Conservation (phyloP, 2,113 vertebrate species). For the Colius striatus region DNA sequence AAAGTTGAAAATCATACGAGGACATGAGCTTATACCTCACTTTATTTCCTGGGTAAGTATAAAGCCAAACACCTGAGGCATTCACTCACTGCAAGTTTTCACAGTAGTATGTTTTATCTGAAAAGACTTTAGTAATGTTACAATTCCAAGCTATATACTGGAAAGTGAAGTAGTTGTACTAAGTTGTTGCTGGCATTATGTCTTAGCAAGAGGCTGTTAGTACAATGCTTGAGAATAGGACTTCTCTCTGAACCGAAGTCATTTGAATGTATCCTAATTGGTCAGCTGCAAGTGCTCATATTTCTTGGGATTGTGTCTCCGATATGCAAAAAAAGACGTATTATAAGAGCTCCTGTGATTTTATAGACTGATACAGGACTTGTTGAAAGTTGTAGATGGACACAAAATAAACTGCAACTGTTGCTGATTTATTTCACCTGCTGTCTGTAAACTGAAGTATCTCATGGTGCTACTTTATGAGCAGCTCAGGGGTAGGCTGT, state of each 20-base stretch:
- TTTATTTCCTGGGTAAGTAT: background rate
- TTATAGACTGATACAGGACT: background rate
- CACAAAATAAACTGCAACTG: background rate
- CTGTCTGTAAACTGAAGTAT: background rate
- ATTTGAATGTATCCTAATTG: background rate
- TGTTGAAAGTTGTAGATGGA: background rate
- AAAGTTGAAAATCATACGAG: background rate
- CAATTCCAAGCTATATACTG: background rate
- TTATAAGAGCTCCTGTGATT: background rate
- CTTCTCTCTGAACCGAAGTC: background rate
- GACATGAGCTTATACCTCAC: background rate
- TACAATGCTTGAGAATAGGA: background rate
- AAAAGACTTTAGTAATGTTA: background rate
- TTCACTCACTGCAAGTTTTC: background rate
- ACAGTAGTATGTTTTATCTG: background rate
- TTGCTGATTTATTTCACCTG: background rate
- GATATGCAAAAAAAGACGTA: background rate
- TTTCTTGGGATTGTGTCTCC: background rate
- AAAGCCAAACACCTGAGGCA: background rate
- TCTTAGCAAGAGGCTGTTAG: background rate
- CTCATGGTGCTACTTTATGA: background rate
- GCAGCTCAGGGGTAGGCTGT: background rate
- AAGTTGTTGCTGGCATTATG: background rate
- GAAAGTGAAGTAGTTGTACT: background rate
- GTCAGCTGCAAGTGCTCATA: fast-evolving